A percentile compares a stretch with the other conserved stretches of the same genome.
These are phyloP conservation scores for Pachypeltis micranthus DNA, from an alignment of 1,140 invertebrate species.

Conservation along the genomic window DNA sequence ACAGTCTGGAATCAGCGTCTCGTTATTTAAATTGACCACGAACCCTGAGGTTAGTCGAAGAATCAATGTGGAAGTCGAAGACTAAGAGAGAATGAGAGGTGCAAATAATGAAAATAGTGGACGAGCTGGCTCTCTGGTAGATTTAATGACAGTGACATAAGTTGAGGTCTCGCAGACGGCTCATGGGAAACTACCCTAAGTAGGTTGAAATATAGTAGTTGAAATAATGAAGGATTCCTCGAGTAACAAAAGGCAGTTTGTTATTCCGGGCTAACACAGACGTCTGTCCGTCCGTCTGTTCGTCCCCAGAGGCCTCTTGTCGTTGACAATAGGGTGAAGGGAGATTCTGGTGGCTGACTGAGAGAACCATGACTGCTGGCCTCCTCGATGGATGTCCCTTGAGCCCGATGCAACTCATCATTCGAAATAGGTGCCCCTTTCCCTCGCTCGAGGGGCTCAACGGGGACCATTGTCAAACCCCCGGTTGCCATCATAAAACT, in stretches of 20 bases:
- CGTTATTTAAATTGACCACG: neutral
- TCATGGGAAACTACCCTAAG: conserved; percentile 13
- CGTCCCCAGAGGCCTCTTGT: no score
- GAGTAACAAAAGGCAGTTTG: conserved; percentile 15
- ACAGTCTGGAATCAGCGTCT: no score
- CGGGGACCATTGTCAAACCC: neutral
- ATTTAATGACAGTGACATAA: conserved; percentile 3
- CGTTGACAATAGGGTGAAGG: conserved; percentile 5
- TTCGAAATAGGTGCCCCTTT: neutral
- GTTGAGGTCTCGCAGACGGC: conserved; percentile 2
- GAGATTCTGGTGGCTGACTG: neutral
- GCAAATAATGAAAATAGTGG: conserved; percentile 4
- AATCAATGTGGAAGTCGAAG: neutral
- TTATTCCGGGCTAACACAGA: conserved; percentile 11
- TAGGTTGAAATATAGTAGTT: conserved; percentile 16
- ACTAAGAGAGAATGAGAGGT: neutral
- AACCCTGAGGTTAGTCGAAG: neutral
- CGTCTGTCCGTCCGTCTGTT: conserved; percentile 12
- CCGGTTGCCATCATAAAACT: conserved; percentile 1
- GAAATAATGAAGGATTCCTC: conserved; percentile 15
- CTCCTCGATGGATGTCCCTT: conserved; percentile 5
- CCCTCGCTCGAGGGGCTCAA: neutral
- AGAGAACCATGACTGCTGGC: neutral
- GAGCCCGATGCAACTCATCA: neutral
- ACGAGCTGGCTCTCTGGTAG: neutral